phyloP scores from a whole-genome alignment of 1,140 invertebrate genomes.

The Megalopta genalis region DNA sequence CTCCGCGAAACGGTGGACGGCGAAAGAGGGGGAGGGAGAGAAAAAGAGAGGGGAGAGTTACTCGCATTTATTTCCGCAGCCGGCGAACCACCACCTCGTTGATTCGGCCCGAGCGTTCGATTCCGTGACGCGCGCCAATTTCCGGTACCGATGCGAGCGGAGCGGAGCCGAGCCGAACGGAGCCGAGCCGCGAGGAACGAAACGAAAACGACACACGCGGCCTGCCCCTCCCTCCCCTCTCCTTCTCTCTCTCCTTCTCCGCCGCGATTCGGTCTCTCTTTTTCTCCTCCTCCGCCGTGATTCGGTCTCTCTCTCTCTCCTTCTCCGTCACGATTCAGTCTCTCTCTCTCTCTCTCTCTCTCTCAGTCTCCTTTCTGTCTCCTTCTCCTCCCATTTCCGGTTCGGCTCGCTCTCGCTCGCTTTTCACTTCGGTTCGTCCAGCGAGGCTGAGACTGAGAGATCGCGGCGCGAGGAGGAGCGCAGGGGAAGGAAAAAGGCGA shows the following conservation, averaged over 20 bases:
- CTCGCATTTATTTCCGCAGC: slow-evolving; percentile 14
- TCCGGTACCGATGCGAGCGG: slow-evolving; percentile 44
- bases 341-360: background rate
- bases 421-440: slow-evolving; percentile 4
- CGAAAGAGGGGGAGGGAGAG: no score
- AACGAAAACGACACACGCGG: slow-evolving; percentile 42
- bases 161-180: slow-evolving; percentile 14
- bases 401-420: background rate
- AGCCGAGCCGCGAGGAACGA: slow-evolving; percentile 26
- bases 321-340: no score
- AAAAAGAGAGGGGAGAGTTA: background rate
- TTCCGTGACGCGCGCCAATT: slow-evolving; percentile 48
- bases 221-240: background rate
- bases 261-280: background rate
- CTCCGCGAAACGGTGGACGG: slow-evolving; percentile 16
- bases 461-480: slow-evolving; percentile 28
- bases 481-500: slow-evolving; percentile 39
- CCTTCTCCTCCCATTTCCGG: background rate
- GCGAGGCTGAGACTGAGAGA: slow-evolving; percentile 14
- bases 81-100: slow-evolving; percentile 15
- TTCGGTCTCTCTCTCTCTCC: background rate
- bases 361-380: no score
- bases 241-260: background rate
- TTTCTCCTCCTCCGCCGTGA: background rate
- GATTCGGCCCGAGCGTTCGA: slow-evolving; percentile 30